These are phyloP conservation scores for Eurois occulta DNA, from an alignment of 2,888 invertebrate genomes.

Conservation along the genomic window DNA sequence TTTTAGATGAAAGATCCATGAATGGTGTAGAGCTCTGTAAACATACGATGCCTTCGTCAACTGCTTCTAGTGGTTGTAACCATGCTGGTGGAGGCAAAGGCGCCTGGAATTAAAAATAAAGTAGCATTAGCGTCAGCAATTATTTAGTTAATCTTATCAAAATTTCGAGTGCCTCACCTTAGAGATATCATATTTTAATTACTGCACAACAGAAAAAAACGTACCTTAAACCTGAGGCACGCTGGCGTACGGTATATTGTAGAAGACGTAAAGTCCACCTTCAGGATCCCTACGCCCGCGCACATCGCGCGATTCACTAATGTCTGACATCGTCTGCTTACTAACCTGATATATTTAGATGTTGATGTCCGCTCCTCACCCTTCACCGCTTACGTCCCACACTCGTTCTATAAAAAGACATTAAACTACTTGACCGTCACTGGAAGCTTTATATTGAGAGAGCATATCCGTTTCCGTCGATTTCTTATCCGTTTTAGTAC, in stretches of 20 bases:
- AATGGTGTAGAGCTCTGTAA: conserved; percentile 57
- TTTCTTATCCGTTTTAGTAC: too few relatives aligned
- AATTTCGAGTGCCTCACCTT: neutral
- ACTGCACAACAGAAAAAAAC: neutral
- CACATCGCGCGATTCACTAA: conserved; percentile 54
- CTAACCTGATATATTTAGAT: neutral
- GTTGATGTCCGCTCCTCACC: neutral
- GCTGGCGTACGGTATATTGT: conserved; percentile 77
- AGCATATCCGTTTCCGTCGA: too few relatives aligned
- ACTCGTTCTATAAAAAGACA: neutral
- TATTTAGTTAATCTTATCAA: conserved; percentile 11
- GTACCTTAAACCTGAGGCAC: conserved; percentile 77
- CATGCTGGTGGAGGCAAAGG: conserved; percentile 74
- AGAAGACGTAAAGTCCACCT: conserved; percentile 70
- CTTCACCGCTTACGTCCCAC: neutral
- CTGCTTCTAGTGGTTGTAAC: conserved; percentile 68
- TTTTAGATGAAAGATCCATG: conserved; percentile 13
- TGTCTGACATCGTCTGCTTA: neutral
- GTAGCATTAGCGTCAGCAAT: conserved; percentile 15
- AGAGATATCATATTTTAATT: neutral
- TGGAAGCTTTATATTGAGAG: too few relatives aligned
- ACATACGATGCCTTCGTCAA: conserved; percentile 68
- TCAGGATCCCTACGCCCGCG: conserved; percentile 72
- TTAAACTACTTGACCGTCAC: too few relatives aligned
- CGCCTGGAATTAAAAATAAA: conserved; percentile 62